These are phyloP conservation scores for Philotrypesis tridentata DNA, from an alignment of 1,140 invertebrate genomes.

Conservation along the genomic window DNA sequence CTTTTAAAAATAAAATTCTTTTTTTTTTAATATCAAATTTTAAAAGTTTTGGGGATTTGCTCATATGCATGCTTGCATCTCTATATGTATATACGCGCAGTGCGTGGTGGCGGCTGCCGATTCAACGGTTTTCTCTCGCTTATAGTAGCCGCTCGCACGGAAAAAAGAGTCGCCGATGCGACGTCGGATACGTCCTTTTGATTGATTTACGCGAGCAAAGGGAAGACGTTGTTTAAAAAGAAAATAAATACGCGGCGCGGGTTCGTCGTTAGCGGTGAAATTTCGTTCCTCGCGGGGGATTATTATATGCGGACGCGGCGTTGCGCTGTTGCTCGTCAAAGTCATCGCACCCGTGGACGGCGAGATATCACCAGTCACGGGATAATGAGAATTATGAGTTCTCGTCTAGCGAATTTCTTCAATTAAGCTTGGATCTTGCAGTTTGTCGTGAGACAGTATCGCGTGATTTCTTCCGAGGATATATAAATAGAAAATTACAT, in stretches of 20 bases:
- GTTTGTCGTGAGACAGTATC: not conserved
- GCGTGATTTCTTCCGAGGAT: not conserved
- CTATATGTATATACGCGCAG: no score
- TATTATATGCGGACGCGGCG: conserved; percentile 30
- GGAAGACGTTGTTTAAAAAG: not conserved
- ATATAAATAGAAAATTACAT: no score
- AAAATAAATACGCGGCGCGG: not conserved
- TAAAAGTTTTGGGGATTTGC: no score
- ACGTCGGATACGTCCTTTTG: conserved; percentile 29
- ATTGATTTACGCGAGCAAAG: conserved; percentile 40
- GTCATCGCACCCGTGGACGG: not conserved
- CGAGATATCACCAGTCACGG: not conserved
- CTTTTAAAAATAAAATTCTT: no score
- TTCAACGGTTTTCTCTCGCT: conserved; percentile 29
- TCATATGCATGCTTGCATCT: no score
- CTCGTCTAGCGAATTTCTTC: not conserved
- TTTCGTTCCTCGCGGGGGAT: not conserved
- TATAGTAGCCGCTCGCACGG: not conserved
- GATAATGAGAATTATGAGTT: not conserved
- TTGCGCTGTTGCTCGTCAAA: not conserved
- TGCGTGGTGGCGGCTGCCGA: not conserved
- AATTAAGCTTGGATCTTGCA: not conserved
- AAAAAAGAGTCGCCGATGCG: conserved; percentile 5
- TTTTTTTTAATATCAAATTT: no score
- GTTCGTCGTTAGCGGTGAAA: conserved; percentile 12